Conservation (phyloP, 2,113 vertebrate genomes). For the Megaptera novaeangliae region DNA sequence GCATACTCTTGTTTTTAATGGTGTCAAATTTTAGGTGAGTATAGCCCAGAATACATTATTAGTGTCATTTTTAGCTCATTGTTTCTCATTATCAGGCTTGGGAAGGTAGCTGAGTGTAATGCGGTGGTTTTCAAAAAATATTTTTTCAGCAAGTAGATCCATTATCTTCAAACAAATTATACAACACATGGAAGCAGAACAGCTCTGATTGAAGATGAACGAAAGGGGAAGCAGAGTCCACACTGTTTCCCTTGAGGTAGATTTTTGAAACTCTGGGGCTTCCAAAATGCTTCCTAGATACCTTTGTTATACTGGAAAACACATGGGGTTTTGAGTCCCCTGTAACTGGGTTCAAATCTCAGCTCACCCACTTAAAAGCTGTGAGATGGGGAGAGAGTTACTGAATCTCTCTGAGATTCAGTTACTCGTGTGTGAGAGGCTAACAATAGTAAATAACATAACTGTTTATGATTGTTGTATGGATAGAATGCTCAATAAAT, state of each 20-base stretch:
- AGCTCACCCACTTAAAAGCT: not conserved
- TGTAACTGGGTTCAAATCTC: constrained; percentile 19
- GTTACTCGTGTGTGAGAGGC: not conserved
- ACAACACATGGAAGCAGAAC: not conserved
- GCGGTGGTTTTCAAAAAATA: not conserved
- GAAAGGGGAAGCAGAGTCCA: not conserved
- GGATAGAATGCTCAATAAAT: not conserved
- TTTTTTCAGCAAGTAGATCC: not conserved
- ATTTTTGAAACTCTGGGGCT: not conserved
- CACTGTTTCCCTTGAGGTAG: not conserved
- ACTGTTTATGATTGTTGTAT: not conserved
- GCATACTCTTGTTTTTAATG: not conserved
- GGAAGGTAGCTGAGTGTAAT: not conserved
- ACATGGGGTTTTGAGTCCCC: not conserved
- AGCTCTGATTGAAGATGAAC: not conserved
- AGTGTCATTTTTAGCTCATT: not conserved
- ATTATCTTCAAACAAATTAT: not conserved
- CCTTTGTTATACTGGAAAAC: not conserved
- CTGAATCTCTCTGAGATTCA: constrained; percentile 7
- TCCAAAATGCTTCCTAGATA: not conserved
- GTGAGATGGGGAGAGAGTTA: not conserved
- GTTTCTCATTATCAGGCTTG: not conserved
- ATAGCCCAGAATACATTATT: not conserved
- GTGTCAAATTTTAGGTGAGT: not conserved
- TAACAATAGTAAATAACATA: not conserved